phyloP scores from a whole-genome alignment of 2,888 invertebrate genomes.

The Rhingia campestris region DNA sequence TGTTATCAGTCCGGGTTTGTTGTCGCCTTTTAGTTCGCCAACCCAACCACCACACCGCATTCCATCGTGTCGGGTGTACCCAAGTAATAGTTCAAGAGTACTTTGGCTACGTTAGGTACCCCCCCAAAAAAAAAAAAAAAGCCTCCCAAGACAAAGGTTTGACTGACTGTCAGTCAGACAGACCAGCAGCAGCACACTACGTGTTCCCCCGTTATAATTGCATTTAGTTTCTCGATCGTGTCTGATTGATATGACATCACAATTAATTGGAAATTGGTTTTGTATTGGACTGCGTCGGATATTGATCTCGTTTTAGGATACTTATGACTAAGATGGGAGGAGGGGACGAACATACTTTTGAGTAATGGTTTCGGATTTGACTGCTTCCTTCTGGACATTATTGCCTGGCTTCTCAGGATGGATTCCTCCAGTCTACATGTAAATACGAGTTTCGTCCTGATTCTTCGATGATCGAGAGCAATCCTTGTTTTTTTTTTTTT shows the following conservation, averaged over 20 bases:
- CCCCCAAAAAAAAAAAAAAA: constrained; percentile 14
- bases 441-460: constrained; percentile 59
- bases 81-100: not conserved
- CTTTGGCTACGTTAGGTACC: not conserved
- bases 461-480: constrained; percentile 33
- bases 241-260: constrained; percentile 69
- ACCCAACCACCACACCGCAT: constrained; percentile 46
- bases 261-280: constrained; percentile 63
- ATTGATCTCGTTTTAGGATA: not conserved
- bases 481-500: constrained; percentile 17
- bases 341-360: constrained; percentile 90
- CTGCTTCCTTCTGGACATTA: constrained; percentile 97
- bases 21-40: constrained; percentile 69
- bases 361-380: constrained; percentile 95
- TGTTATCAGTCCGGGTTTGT: constrained; percentile 70
- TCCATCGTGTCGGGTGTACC: constrained; percentile 17
- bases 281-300: constrained; percentile 8
- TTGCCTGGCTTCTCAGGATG: constrained; percentile 75
- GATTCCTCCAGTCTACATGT: constrained; percentile 76
- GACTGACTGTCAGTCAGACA: constrained; percentile 20
- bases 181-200: constrained; percentile 17
- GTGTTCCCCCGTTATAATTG: constrained; percentile 47
- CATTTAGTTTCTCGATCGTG: constrained; percentile 57
- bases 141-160: constrained; percentile 20
- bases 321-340: constrained; percentile 11